A percentile compares a stretch with the other conserved stretches of the same genome.
phyloP scores from a whole-genome alignment of 2,888 invertebrate genomes.

The Agelastica alni region DNA sequence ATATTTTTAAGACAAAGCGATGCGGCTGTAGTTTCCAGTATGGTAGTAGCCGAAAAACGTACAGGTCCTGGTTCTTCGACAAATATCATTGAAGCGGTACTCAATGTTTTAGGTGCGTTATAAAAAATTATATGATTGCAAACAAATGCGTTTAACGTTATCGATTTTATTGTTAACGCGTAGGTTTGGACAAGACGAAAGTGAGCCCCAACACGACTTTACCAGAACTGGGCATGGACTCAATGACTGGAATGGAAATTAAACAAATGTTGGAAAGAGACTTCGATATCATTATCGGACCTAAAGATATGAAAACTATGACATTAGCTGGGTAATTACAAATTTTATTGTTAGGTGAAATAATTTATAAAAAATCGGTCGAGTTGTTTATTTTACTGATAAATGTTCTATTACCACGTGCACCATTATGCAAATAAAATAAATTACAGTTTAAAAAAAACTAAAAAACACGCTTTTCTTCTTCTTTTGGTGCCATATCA shows the following conservation, averaged over 20 bases:
- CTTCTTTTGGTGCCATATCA: no score
- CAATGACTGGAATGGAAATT: slow-evolving; percentile 96
- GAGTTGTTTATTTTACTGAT: no score
- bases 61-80: slow-evolving; percentile 64
- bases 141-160: no score
- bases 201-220: slow-evolving; percentile 73
- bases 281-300: slow-evolving; percentile 82
- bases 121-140: no score
- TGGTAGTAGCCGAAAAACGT: slow-evolving; percentile 86
- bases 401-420: no score
- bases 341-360: no score
- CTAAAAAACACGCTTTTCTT: no score
- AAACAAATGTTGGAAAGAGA: slow-evolving; percentile 90
- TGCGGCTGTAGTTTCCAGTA: slow-evolving; percentile 72
- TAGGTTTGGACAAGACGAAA: no score
- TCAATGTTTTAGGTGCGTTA: slow-evolving; percentile 66
- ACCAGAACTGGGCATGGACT: slow-evolving; percentile 94
- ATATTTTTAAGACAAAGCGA: slow-evolving; percentile 69
- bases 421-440: no score
- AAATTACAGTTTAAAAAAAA: no score
- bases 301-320: slow-evolving; percentile 81
- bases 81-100: slow-evolving; percentile 73
- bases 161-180: no score
- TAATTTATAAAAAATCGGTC: no score
- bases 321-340: slow-evolving; percentile 68